Percentiles rank a stretch among this genome's conserved stretches.
Conservation (phyloP, 2,113 vertebrate species). For the Struthidea cinerea region DNA sequence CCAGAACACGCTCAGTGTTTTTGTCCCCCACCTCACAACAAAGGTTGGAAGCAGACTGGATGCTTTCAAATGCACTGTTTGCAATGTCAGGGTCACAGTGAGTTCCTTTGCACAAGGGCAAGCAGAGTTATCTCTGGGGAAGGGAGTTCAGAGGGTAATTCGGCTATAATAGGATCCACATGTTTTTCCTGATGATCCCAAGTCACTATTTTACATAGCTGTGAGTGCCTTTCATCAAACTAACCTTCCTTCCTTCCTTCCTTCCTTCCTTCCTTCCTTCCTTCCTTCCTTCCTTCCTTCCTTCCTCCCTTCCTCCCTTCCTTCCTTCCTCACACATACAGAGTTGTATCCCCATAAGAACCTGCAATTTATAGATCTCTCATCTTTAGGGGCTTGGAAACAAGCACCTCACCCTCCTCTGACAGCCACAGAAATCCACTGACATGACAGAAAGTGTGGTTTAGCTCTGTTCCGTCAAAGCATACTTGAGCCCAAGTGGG, state of each 20-base stretch:
- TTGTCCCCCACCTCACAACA: not conserved
- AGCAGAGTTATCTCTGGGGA: not conserved
- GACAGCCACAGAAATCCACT: not conserved
- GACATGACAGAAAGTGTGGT: not conserved
- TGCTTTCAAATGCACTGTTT: not conserved
- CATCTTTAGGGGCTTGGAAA: rapidly evolving
- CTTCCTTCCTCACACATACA: not conserved
- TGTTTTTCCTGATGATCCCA: not conserved
- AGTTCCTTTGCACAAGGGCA: not conserved
- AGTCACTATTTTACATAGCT: not conserved
- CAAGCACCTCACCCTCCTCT: not conserved
- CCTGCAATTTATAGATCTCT: not conserved
- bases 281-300: not conserved
- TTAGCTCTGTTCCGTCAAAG: not conserved
- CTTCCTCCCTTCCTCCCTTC: not conserved
- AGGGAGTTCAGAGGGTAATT: not conserved
- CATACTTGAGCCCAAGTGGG: not conserved
- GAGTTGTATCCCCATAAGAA: not conserved
- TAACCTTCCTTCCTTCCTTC: not conserved
- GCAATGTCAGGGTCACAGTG: not conserved
- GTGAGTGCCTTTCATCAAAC: not conserved
- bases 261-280: not conserved
- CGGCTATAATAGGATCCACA: not conserved
- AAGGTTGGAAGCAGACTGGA: not conserved
- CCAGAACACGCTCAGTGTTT: not conserved